A percentile compares a stretch with the other conserved stretches of the same genome.
Evolutionary conservation across 2,888 invertebrate genomes (phyloP).

Genomic region (Sphinx pinastri): DNA sequence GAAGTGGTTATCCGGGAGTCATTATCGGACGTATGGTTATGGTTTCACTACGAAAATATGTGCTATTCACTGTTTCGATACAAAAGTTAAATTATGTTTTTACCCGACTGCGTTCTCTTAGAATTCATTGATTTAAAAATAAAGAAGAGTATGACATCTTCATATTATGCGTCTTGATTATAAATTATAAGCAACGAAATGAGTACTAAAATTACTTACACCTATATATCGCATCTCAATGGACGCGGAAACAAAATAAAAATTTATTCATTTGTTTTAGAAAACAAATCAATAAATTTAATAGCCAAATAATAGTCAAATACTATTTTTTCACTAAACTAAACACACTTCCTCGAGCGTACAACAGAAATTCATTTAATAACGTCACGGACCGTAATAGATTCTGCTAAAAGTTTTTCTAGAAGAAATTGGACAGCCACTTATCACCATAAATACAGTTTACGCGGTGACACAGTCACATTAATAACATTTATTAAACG

Average conservation of each 20-base stretch:
- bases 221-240: no score
- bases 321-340: background rate
- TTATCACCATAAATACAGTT: constrained; percentile 23
- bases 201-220: no score
- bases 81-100: no score
- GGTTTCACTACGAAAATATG: background rate
- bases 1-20: constrained; percentile 18
- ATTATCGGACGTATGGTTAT: constrained; percentile 16
- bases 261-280: no score
- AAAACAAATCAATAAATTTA: no score
- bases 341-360: constrained; percentile 3
- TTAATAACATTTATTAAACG: constrained; percentile 8
- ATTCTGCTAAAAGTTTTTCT: constrained; percentile 22
- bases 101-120: no score
- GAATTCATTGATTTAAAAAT: no score
- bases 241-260: no score
- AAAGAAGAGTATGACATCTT: no score
- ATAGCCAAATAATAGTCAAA: background rate
- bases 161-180: no score
- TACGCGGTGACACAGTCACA: constrained; percentile 8
- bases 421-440: constrained; percentile 28
- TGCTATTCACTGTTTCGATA: background rate
- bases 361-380: constrained; percentile 13
- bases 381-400: constrained; percentile 15
- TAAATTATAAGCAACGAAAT: no score